Percentiles rank a stretch among this genome's conserved stretches.
phyloP scores from a whole-genome alignment of 92 coral and sea anemone genomes.

The Blastomussa wellsi region DNA sequence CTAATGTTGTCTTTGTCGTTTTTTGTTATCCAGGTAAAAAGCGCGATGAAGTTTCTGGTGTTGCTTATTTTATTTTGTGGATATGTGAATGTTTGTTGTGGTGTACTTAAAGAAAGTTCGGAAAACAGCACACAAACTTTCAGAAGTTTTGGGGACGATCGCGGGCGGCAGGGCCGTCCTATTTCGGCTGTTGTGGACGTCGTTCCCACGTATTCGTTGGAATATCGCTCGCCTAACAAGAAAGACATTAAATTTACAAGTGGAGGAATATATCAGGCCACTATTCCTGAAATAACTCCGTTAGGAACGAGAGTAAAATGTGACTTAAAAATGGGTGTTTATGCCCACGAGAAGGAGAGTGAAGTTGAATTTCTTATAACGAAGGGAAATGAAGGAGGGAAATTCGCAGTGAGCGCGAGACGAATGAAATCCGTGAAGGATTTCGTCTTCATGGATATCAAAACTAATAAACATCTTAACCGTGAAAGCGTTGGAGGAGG shows the following conservation, averaged over 20 bases:
- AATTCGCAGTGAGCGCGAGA: constrained; percentile 67
- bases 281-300: constrained; percentile 71
- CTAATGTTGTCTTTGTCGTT: constrained; percentile 62
- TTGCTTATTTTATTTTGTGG: background rate
- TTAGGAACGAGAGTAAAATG: constrained; percentile 70
- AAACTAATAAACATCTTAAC: constrained; percentile 62
- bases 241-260: constrained; percentile 87
- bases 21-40: constrained; percentile 66
- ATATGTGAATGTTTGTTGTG: background rate
- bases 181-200: constrained; percentile 66
- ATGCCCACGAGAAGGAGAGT: constrained; percentile 55
- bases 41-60: constrained; percentile 47
- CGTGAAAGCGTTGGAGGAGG: constrained; percentile 62
- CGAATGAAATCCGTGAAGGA: constrained; percentile 55
- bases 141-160: constrained; percentile 35
- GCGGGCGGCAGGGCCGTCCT: constrained; percentile 62
- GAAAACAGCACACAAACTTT: constrained; percentile 50
- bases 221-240: constrained; percentile 75
- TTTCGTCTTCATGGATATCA: constrained; percentile 81
- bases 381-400: constrained; percentile 56
- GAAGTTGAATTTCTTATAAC: constrained; percentile 69
- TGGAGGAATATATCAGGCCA: constrained; percentile 87
- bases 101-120: constrained; percentile 7
- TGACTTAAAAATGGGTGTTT: constrained; percentile 94
- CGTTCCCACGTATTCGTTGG: constrained; percentile 76